Evolutionary conservation across 2,888 invertebrate genomes (phyloP).

Genomic region (Erannis defoliaria): DNA sequence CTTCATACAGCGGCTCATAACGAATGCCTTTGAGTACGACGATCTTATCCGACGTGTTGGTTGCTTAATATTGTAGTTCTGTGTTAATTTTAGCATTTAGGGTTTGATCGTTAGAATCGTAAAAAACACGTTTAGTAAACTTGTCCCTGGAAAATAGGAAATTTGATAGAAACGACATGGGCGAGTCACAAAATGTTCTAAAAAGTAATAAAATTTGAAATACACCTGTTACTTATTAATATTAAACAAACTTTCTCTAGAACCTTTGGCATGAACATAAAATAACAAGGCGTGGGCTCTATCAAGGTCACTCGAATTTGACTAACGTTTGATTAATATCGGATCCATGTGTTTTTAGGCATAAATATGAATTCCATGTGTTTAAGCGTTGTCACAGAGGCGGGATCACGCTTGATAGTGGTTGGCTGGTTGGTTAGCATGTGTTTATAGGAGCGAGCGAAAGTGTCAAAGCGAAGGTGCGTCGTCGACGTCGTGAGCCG

Average conservation of each 20-base stretch:
- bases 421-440: slow-evolving; percentile 48
- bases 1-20: slow-evolving; percentile 47
- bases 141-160: slow-evolving; percentile 1
- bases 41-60: slow-evolving; percentile 58
- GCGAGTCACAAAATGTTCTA: slow-evolving; percentile 2
- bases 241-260: slow-evolving; percentile 38
- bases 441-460: slow-evolving; percentile 65
- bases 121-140: background rate
- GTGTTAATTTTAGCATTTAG: slow-evolving; percentile 36
- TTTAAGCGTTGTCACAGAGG: slow-evolving; percentile 30
- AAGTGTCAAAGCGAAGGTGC: slow-evolving; percentile 63
- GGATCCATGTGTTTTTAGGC: slow-evolving; percentile 33
- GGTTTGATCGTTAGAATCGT: background rate
- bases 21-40: slow-evolving; percentile 63
- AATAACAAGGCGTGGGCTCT: slow-evolving; percentile 37
- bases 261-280: slow-evolving; percentile 30
- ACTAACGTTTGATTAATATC: slow-evolving; percentile 38
- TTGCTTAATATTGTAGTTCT: slow-evolving; percentile 27
- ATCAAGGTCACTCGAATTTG: slow-evolving; percentile 46
- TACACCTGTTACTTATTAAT: slow-evolving; percentile 16
- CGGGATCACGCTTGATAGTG: slow-evolving; percentile 34
- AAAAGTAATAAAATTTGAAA: slow-evolving; percentile 6
- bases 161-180: background rate
- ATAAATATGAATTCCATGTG: slow-evolving; percentile 35
- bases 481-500: slow-evolving; percentile 41